Conservation (phyloP, 2,797 vertebrate species). For the Acrocephalus scirpaceus region DNA sequence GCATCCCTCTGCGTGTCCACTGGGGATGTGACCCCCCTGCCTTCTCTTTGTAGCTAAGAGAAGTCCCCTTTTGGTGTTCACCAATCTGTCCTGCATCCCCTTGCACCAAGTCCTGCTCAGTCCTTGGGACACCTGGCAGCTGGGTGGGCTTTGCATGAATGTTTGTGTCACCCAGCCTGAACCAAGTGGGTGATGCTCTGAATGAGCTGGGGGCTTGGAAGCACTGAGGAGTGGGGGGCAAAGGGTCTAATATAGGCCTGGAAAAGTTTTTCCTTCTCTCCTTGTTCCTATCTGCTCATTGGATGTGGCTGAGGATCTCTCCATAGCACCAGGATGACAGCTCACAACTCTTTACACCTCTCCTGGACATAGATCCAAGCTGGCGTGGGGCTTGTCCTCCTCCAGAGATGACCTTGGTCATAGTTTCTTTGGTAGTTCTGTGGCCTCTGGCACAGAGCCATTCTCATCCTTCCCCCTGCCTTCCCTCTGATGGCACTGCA, state of each 20-base stretch:
- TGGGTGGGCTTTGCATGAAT: neutral
- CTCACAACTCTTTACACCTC: neutral
- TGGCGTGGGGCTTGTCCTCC: neutral
- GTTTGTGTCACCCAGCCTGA: neutral
- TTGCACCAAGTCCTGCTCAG: fast-evolving
- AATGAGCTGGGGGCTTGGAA: neutral
- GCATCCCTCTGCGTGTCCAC: neutral
- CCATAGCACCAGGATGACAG: neutral
- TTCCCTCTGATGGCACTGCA: neutral
- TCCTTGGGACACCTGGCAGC: neutral
- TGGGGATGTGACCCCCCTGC: neutral
- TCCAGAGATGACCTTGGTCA: neutral
- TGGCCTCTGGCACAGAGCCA: neutral
- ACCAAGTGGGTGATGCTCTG: neutral
- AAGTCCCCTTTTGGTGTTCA: neutral
- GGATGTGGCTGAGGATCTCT: neutral
- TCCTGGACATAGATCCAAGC: constrained; percentile 13
- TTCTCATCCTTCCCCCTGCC: neutral
- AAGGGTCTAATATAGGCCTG: neutral
- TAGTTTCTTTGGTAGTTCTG: constrained; percentile 4
- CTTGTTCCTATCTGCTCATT: neutral
- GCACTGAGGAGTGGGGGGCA: neutral
- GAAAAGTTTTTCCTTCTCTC: neutral
- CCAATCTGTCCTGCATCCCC: neutral
- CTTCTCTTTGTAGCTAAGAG: neutral